Evolutionary conservation across 1,140 invertebrate genomes (phyloP).

Genomic region (Drosophila rhopaloa): DNA sequence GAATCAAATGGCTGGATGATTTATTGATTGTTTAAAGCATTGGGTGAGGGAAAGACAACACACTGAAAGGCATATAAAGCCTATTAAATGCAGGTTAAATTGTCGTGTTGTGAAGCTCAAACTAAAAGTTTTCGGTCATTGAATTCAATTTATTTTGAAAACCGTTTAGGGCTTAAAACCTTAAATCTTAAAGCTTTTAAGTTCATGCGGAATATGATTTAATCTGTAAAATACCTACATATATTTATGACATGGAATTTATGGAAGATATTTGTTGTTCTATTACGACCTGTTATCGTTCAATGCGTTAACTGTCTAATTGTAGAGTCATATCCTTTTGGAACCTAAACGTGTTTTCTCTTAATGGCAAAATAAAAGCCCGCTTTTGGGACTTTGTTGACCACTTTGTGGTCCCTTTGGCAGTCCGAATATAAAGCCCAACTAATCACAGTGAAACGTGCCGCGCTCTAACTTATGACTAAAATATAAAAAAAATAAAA

Average conservation of each 20-base stretch:
- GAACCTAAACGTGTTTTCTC: neutral
- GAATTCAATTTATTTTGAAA: neutral
- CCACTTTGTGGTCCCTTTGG: constrained; percentile 19
- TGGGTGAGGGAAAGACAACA: neutral
- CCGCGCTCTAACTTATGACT: constrained; percentile 18
- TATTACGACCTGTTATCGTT: no score
- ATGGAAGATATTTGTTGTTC: no score
- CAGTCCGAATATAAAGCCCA: neutral
- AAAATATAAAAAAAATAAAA: constrained; percentile 6
- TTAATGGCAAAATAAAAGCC: neutral
- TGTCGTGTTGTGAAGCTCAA: neutral
- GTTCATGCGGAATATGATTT: neutral
- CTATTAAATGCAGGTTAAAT: neutral
- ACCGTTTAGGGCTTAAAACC: neutral
- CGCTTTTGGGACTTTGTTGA: constrained; percentile 5
- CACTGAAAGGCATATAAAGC: neutral
- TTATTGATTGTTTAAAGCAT: neutral
- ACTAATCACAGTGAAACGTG: constrained; percentile 48
- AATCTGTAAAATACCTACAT: neutral
- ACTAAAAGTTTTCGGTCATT: constrained; percentile 1
- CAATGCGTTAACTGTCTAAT: neutral
- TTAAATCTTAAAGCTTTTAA: neutral
- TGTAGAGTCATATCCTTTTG: neutral
- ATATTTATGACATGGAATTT: neutral
- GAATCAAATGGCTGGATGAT: neutral